Evolutionary conservation across 2,797 vertebrate species (phyloP).

Genomic region (Limosa lapponica): DNA sequence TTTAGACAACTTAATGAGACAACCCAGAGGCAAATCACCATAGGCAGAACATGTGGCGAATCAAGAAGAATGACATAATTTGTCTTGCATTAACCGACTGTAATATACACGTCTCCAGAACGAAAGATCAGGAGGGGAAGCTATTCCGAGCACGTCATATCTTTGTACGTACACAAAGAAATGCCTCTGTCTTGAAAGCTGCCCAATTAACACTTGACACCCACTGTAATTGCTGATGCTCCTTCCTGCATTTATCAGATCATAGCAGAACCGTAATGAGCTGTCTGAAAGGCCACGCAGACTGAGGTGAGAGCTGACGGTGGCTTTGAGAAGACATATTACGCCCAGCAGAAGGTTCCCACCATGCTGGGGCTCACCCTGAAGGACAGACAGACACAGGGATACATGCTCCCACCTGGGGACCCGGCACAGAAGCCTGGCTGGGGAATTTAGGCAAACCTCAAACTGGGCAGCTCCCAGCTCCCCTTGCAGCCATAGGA

Average conservation of each 20-base stretch:
- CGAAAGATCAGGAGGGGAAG: neutral
- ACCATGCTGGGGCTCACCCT: fast-evolving
- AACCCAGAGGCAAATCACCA: slow-evolving; percentile 64
- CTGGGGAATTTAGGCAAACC: neutral
- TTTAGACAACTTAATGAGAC: slow-evolving; percentile 71
- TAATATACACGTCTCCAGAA: neutral
- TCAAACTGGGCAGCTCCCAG: neutral
- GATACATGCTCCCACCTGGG: fast-evolving
- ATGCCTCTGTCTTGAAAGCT: slow-evolving; percentile 55
- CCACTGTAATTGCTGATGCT: slow-evolving; percentile 45
- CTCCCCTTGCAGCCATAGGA: fast-evolving
- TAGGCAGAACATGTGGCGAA: slow-evolving; percentile 53
- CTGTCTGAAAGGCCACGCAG: neutral
- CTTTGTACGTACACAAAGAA: slow-evolving; percentile 44
- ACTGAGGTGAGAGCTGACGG: neutral
- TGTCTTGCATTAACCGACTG: slow-evolving; percentile 63
- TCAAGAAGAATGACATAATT: slow-evolving; percentile 65
- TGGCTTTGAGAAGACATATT: fast-evolving
- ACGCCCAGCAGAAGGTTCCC: neutral
- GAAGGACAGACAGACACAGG: neutral
- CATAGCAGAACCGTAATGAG: neutral
- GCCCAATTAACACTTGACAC: slow-evolving; percentile 71
- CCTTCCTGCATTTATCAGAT: slow-evolving; percentile 61
- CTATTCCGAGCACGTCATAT: slow-evolving; percentile 6
- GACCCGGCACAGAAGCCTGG: neutral